These are phyloP conservation scores for Theretra japonica DNA, from an alignment of 2,888 invertebrate species.

Conservation along the genomic window DNA sequence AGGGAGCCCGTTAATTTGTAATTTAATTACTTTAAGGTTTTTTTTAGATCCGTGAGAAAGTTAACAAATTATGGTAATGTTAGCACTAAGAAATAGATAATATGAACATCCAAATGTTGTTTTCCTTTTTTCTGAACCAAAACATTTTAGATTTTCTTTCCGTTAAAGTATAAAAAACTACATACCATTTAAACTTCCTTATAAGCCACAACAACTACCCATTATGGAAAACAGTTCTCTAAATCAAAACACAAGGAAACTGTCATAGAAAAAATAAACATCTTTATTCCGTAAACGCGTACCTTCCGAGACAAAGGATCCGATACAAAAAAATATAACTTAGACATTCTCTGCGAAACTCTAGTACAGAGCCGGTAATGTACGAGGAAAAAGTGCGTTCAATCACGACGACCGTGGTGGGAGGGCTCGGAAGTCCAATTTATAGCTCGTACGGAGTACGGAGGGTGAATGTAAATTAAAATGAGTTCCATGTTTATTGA, in stretches of 20 bases:
- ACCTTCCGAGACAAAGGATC: conserved; percentile 10
- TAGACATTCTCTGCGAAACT: background rate
- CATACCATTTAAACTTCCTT: background rate
- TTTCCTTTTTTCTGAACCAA: too few species aligned
- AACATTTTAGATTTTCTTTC: too few species aligned
- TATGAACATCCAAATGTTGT: too few species aligned
- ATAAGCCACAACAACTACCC: background rate
- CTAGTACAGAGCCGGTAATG: conserved; percentile 37
- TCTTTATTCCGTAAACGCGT: background rate
- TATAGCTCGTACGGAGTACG: conserved; percentile 60
- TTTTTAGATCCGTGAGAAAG: too few species aligned
- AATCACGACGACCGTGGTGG: conserved; percentile 18
- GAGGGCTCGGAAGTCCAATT: conserved; percentile 49
- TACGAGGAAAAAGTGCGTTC: conserved; percentile 28
- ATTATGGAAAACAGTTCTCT: background rate
- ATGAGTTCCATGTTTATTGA: conserved; percentile 60
- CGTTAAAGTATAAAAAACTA: too few species aligned
- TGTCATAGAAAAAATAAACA: conserved; percentile 14
- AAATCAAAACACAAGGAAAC: conserved; percentile 5
- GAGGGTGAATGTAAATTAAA: conserved; percentile 62
- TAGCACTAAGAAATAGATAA: too few species aligned
- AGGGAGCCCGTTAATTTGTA: too few species aligned
- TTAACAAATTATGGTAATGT: too few species aligned
- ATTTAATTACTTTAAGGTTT: too few species aligned
- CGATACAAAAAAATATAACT: conserved; percentile 25